Conservation (phyloP, 2,113 vertebrate genomes). For the Desmodus rotundus region DNA sequence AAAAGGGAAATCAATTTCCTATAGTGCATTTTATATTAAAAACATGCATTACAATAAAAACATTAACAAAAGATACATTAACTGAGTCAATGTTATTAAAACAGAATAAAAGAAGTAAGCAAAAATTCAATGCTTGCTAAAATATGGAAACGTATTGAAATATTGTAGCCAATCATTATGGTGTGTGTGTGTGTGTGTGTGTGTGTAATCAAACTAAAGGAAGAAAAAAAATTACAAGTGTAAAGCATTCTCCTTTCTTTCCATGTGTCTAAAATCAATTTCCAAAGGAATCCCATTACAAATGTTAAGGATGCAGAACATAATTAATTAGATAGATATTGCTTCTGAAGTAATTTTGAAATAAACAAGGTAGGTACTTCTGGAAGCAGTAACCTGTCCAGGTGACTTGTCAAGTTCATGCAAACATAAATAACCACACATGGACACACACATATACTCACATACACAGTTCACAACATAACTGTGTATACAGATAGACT, state of each 20-base stretch:
- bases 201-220: neutral
- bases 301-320: neutral
- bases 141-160: neutral
- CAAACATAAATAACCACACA: neutral
- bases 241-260: neutral
- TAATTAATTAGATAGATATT: neutral
- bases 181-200: no score
- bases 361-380: neutral
- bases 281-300: neutral
- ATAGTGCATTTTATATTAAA: neutral
- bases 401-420: neutral
- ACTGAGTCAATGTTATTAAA: neutral
- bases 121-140: neutral
- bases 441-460: neutral
- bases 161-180: neutral
- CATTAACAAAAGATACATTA: neutral
- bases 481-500: neutral
- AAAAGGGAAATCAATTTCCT: slow-evolving; percentile 26
- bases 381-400: neutral
- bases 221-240: neutral
- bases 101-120: neutral
- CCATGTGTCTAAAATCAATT: neutral
- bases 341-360: neutral
- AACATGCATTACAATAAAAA: neutral
- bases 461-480: neutral